Percentiles rank a stretch among this genome's conserved stretches.
Conservation (phyloP, 2,797 vertebrate species). For the Pristis pectinata region DNA sequence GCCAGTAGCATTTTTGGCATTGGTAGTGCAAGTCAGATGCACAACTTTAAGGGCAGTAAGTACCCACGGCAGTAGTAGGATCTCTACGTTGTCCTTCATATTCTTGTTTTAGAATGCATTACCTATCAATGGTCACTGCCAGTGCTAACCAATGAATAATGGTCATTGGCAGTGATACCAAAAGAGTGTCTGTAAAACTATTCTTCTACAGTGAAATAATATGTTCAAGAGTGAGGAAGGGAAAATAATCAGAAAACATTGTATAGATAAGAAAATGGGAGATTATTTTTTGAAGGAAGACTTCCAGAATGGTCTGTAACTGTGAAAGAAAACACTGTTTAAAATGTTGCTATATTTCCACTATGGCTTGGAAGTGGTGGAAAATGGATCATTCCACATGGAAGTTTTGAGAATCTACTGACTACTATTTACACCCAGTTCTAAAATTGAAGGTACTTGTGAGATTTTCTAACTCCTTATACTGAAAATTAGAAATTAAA, state of each 20-base stretch:
- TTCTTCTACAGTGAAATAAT: neutral
- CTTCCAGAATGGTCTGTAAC: neutral
- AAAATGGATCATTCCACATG: neutral
- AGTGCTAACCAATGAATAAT: neutral
- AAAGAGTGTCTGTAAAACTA: neutral
- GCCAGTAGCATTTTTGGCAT: neutral
- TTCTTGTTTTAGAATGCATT: no score
- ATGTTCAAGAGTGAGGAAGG: neutral
- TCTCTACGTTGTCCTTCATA: neutral
- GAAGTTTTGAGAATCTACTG: neutral
- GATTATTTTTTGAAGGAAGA: neutral
- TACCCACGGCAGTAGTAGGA: neutral
- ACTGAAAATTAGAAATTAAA: neutral
- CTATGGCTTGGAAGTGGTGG: neutral
- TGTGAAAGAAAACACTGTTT: neutral
- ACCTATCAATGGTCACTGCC: neutral
- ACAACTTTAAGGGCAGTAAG: neutral
- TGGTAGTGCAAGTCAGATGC: neutral
- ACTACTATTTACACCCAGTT: neutral
- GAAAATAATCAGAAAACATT: neutral
- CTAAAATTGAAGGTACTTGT: slow-evolving; percentile 43
- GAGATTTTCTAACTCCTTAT: neutral
- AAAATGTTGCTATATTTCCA: neutral
- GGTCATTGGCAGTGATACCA: neutral
- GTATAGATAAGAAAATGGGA: no score